phyloP scores from a whole-genome alignment of 2,797 vertebrate genomes.

The Alexandromys oeconomus region DNA sequence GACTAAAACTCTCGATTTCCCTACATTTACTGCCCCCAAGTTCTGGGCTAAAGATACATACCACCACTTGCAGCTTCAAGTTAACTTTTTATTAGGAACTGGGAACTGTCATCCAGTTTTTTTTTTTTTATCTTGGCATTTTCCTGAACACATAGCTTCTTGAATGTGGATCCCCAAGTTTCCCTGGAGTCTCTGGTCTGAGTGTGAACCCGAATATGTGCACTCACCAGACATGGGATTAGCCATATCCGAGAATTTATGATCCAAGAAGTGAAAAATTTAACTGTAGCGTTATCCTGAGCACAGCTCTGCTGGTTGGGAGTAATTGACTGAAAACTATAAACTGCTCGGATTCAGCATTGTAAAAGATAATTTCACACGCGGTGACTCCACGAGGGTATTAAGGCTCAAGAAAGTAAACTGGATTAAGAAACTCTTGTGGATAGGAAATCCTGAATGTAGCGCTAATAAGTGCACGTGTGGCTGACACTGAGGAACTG shows the following conservation, averaged over 20 bases:
- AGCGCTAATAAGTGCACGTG: conserved; percentile 69
- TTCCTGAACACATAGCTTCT: background rate
- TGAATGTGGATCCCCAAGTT: conserved; percentile 52
- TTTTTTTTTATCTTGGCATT: conserved; percentile 6
- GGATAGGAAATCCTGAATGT: conserved; percentile 71
- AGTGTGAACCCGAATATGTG: conserved; percentile 38
- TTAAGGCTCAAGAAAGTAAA: conserved; percentile 82
- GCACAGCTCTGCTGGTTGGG: conserved; percentile 67
- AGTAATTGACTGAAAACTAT: conserved; percentile 85
- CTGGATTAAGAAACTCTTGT: conserved; percentile 79
- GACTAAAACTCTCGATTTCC: background rate
- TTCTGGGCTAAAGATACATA: background rate
- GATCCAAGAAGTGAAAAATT: conserved; percentile 79
- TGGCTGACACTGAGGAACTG: conserved; percentile 62
- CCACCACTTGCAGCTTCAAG: background rate
- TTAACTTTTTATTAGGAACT: background rate
- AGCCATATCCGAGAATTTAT: conserved; percentile 76
- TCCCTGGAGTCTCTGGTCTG: conserved; percentile 47
- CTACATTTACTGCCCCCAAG: background rate
- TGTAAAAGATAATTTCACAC: conserved; percentile 85
- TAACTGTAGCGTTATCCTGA: conserved; percentile 70
- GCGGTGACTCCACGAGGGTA: conserved; percentile 72
- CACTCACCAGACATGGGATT: conserved; percentile 63
- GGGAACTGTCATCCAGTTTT: background rate
- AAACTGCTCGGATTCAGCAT: conserved; percentile 78